Evolutionary conservation across 2,113 vertebrate genomes (phyloP), one percentile per base, ranked within the genome.

Genomic region (Pseudorasbora parva): DNA sequence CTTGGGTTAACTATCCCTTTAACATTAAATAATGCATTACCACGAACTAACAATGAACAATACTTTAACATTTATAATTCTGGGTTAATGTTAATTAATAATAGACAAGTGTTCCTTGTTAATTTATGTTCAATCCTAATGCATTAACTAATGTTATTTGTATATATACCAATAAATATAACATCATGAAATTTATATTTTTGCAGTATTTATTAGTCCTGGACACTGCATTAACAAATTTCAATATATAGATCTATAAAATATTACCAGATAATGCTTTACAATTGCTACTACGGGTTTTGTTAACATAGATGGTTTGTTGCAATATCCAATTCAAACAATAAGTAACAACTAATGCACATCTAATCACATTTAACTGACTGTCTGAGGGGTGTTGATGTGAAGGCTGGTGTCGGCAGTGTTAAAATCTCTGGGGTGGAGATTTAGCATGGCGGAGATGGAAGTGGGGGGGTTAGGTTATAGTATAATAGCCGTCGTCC

Each of bases 401-500:
- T 3, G 19, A 76, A 33, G 45, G 54, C 69, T 79, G 64, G 84
- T 64, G 51, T 79, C 9, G 2, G 15, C 54, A 79, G 73, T 84
- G 84, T 80, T 78, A 86, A 78, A 82, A 86, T 87, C 68, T 82
- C 43, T 74, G 84, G 64, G 43, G 56, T 60, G 57, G 59, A 71
- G 51, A 68, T 84, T 77, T 62, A 75, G 59, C 66, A 57, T 47
- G 78, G 37, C 19, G 17, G 54, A 27, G 71, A 59, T 72, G 54
- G 79, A 69, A 77, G 45, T 33, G 5, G 33, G 23, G 17, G 0
- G 73, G 85, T 30, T 17, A 41, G 84, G 89, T 91, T 90, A 89
- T 86, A 89, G 66, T 82, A 88, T 91, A 90, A 92, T 90, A 91
- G 87, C 85, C 33, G 78, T 84, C 82, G 71, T 92, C 90, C 59